A percentile compares a stretch with the other conserved stretches of the same genome.
These are phyloP conservation scores for Antechinus stuartii DNA, from an alignment of 2,113 vertebrate genomes.

Conservation along the genomic window DNA sequence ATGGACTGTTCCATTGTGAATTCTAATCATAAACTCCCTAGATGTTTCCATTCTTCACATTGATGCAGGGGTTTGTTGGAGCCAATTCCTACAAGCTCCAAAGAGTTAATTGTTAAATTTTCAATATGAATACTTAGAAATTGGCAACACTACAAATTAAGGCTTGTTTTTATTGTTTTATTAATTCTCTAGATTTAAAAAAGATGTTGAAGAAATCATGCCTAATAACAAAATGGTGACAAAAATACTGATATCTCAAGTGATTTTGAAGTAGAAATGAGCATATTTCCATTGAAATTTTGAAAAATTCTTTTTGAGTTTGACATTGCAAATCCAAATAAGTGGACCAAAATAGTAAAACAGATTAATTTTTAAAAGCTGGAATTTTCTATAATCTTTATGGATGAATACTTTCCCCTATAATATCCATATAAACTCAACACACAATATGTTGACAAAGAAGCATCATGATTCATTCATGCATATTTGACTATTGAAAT, in stretches of 20 bases:
- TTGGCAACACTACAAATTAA: too few relatives aligned
- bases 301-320: background rate
- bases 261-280: background rate
- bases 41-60: too few relatives aligned
- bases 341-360: background rate
- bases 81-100: too few relatives aligned
- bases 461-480: background rate
- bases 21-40: too few relatives aligned
- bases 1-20: too few relatives aligned
- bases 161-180: too few relatives aligned
- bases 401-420: background rate
- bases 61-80: too few relatives aligned
- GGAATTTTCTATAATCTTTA: background rate
- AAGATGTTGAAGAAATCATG: background rate
- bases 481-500: background rate
- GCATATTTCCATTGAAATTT: background rate
- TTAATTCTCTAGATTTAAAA: too few relatives aligned
- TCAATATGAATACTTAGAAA: too few relatives aligned
- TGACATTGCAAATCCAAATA: background rate
- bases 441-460: background rate
- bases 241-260: background rate
- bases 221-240: background rate
- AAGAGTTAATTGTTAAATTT: too few relatives aligned
- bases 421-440: background rate
- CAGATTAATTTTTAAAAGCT: background rate